These are phyloP conservation scores for Pygoscelis antarcticus DNA, from an alignment of 2,113 vertebrate species.

Conservation along the genomic window DNA sequence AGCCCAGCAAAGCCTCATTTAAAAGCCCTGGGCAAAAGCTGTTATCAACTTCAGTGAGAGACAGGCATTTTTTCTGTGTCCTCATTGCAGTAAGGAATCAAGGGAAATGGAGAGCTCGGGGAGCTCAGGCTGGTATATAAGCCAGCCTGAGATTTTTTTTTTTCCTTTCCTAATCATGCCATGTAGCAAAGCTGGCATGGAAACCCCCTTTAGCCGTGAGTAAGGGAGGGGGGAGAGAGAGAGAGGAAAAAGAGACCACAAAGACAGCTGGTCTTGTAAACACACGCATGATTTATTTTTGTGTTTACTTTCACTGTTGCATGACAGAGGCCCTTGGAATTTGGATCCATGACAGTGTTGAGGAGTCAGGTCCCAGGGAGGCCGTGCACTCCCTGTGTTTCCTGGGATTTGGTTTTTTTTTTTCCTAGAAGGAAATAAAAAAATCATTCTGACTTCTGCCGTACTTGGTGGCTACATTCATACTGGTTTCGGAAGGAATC, in stretches of 20 bases:
- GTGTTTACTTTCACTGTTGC: conserved; percentile 33
- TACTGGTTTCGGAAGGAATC: not conserved
- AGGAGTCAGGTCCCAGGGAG: conserved; percentile 10
- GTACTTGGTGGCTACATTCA: not conserved
- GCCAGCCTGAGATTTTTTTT: not conserved
- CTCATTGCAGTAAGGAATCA: not conserved
- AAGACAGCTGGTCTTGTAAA: conserved; percentile 58
- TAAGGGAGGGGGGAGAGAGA: not conserved
- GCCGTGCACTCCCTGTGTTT: not conserved
- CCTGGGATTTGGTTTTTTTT: not conserved
- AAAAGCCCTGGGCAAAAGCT: conserved; percentile 3
- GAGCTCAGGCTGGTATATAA: not conserved
- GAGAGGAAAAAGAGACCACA: not conserved
- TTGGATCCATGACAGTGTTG: conserved; percentile 20
- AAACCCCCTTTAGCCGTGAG: not conserved
- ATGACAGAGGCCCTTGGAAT: conserved; percentile 24
- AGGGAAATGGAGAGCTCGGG: not conserved
- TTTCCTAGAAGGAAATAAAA: not conserved
- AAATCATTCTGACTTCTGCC: not conserved
- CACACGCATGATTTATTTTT: conserved; percentile 35
- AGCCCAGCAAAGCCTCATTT: conserved; percentile 11
- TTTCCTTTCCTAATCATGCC: not conserved
- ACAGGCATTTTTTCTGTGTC: not conserved
- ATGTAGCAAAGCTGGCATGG: not conserved
- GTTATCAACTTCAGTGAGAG: not conserved